Base-by-base conservation (phyloP, 1,140 invertebrate species). In the Drosophila grimshawi region DNA sequence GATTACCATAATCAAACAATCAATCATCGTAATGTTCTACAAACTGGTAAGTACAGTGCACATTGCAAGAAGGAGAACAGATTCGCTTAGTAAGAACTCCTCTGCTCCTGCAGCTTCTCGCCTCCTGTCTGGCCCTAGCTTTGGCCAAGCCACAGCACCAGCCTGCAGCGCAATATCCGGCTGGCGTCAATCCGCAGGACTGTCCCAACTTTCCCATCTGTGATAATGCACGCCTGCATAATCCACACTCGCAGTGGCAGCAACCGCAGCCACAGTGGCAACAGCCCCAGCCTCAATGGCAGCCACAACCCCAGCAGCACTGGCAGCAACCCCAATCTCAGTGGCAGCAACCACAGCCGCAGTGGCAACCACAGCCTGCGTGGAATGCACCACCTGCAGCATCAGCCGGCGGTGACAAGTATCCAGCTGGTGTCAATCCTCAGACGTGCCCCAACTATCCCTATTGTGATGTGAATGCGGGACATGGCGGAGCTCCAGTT, bases 391-490 rank as follows among this genome's bases (percentile, higher is more conserved):
- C 88, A 49, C 81, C 88, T 8, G 75, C 78, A 10, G 71, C 83
- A 0, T 46, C 82, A 0, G 80, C 81, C 43, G 91, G 77, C 30
- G 90, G 76, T 29, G 91, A 91, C 45, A 92, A 92, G 64, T 93
- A 92, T 65, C 93, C 93, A 57, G 93, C 93, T 68, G 93, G 92
- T 53, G 75, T 93, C 29, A 91, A 89, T 70, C 92, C 93, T 2
- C 86, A 92, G 55, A 76, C 91, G 59, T 93, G 93, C 76, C 93
- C 93, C 78, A 93, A 93, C 76, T 93, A 93, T 77, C 93, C 93
- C 27, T 93, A 92, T 71, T 93, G 93, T 45, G 90, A 92, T 79
- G 85, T 85, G 65, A 86, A 88, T 68, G 88, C 81, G 43, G 88
- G 86, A 69, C 81, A 85, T 69, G 78, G 55, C 19, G 78, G 61